phyloP scores from a whole-genome alignment of 2,797 vertebrate species.

The Ctenosaura bakeri region DNA sequence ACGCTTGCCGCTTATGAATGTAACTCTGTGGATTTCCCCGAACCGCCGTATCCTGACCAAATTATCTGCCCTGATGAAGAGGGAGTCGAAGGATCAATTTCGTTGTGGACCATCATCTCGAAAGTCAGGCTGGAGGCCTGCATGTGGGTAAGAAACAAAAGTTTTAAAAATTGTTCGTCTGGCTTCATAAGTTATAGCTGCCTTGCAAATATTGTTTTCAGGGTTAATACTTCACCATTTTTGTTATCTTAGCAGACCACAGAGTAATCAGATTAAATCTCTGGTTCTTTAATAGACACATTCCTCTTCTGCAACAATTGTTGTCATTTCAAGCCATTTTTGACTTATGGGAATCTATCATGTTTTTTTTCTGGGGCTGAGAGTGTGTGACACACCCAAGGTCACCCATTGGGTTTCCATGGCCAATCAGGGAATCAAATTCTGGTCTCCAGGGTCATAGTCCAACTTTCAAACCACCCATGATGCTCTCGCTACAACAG shows the following conservation, averaged over 20 bases:
- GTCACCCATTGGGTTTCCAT: too few relatives aligned
- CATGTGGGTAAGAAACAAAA: constrained; percentile 94
- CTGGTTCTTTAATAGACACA: too few relatives aligned
- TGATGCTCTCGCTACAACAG: too few relatives aligned
- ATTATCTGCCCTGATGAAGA: constrained; percentile 91
- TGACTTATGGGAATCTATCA: too few relatives aligned
- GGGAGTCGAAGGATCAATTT: constrained; percentile 83
- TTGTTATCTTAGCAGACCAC: not conserved
- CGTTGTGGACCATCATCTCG: constrained; percentile 96
- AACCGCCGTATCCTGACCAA: constrained; percentile 97
- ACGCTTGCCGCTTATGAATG: constrained; percentile 98
- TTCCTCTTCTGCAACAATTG: not conserved
- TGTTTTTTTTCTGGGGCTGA: too few relatives aligned
- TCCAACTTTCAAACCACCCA: too few relatives aligned
- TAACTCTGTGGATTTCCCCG: constrained; percentile 96
- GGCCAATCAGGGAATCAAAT: too few relatives aligned
- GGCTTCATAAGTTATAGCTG: not conserved
- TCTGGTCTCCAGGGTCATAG: too few relatives aligned
- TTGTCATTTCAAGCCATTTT: too few relatives aligned
- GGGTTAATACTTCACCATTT: not conserved
- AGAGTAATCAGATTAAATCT: not conserved
- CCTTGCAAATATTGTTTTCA: not conserved
- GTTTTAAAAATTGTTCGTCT: not conserved
- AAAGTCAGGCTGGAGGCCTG: constrained; percentile 99
- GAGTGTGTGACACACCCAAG: too few relatives aligned